phyloP scores from a whole-genome alignment of 2,113 vertebrate species.

The Halcyon senegalensis region DNA sequence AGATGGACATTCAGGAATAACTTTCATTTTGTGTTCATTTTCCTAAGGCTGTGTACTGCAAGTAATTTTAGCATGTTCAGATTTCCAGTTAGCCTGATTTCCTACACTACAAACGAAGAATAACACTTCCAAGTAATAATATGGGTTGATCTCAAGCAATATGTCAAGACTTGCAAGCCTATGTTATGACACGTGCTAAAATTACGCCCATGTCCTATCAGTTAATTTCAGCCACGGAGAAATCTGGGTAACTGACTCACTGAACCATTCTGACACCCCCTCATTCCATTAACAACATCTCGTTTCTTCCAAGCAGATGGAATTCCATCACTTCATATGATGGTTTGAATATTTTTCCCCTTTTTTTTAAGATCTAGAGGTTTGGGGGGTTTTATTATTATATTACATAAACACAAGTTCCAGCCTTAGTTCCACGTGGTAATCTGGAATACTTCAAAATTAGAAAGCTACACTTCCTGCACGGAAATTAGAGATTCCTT shows the following conservation, averaged over 20 bases:
- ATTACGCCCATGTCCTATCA: neutral
- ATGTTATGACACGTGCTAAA: neutral
- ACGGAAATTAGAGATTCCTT: neutral
- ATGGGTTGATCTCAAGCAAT: neutral
- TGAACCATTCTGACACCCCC: neutral
- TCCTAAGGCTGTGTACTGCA: neutral
- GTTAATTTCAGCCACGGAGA: neutral
- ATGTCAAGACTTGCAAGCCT: neutral
- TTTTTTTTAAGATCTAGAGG: neutral
- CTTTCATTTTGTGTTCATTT: neutral
- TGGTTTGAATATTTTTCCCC: no score
- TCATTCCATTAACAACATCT: neutral
- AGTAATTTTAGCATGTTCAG: neutral
- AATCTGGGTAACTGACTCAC: neutral
- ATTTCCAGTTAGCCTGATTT: neutral
- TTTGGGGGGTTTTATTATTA: rapidly evolving
- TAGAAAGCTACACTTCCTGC: neutral
- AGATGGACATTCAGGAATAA: neutral
- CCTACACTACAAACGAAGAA: neutral
- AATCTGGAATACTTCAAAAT: neutral
- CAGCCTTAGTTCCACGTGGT: neutral
- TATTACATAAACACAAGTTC: neutral
- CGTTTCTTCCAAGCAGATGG: neutral
- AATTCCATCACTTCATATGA: neutral
- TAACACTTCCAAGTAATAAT: neutral